phyloP scores from a whole-genome alignment of 23 tunicate genomes.

The Botrylloides violaceus region DNA sequence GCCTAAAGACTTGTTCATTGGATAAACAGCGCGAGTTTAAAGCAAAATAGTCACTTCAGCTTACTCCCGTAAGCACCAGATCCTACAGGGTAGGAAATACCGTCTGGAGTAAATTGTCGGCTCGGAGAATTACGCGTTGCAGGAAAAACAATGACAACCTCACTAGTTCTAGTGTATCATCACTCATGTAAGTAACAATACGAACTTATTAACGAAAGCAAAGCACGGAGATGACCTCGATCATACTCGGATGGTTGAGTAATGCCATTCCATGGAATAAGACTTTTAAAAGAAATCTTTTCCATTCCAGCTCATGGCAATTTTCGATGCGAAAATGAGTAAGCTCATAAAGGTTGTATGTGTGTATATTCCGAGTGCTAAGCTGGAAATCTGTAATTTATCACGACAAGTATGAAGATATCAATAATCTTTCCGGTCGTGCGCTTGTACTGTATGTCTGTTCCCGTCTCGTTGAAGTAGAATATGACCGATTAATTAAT shows the following conservation, averaged over 20 bases:
- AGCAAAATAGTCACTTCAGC: not conserved
- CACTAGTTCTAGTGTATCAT: not conserved
- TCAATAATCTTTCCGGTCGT: no score
- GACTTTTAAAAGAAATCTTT: no score
- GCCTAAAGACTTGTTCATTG: constrained; percentile 1
- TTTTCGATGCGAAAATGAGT: no score
- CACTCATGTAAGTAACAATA: not conserved
- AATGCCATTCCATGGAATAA: not conserved
- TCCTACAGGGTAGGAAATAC: not conserved
- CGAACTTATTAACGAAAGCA: not conserved
- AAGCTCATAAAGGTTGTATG: no score
- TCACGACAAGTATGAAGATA: no score
- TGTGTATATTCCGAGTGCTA: no score
- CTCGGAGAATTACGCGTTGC: not conserved
- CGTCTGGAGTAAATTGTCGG: not conserved
- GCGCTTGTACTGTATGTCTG: no score
- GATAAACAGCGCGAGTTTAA: not conserved
- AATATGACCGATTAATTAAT: no score
- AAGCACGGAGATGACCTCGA: not conserved
- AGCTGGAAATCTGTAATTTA: no score
- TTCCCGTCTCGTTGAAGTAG: no score
- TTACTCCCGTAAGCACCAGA: not conserved
- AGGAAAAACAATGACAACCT: not conserved
- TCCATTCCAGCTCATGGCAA: no score
- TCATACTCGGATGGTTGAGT: not conserved